These are phyloP conservation scores for Tridacna crocea DNA, from an alignment of 2,888 invertebrate species.

Conservation along the genomic window DNA sequence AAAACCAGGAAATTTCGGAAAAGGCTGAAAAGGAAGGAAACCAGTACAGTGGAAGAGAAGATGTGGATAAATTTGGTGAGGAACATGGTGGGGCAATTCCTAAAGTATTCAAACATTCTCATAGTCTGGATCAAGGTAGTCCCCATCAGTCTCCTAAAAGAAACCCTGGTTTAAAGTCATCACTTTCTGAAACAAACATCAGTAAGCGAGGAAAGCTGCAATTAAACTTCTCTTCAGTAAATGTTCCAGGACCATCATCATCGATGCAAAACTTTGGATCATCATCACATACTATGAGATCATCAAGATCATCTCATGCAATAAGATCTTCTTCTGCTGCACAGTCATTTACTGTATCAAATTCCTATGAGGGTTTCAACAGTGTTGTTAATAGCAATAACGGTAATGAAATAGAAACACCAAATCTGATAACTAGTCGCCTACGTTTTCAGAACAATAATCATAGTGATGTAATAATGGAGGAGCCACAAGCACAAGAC, in stretches of 20 bases:
- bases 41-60: conserved; percentile 37
- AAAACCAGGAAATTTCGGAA: conserved; percentile 20
- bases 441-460: conserved; percentile 34
- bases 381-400: background rate
- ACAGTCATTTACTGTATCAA: conserved; percentile 38
- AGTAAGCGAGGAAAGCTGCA: conserved; percentile 53
- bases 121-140: conserved; percentile 55
- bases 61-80: conserved; percentile 52
- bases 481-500: conserved; percentile 52
- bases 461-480: conserved; percentile 51
- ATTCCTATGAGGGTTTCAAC: conserved; percentile 32
- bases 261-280: conserved; percentile 33
- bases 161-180: conserved; percentile 47
- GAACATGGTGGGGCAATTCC: conserved; percentile 63
- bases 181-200: conserved; percentile 56
- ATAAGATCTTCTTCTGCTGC: conserved; percentile 42
- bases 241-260: conserved; percentile 50
- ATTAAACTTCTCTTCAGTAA: conserved; percentile 53
- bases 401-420: conserved; percentile 18
- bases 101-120: conserved; percentile 59
- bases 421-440: conserved; percentile 9
- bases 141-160: conserved; percentile 42
- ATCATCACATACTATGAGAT: conserved; percentile 37
- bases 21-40: conserved; percentile 9
- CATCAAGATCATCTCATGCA: conserved; percentile 35